Evolutionary conservation across 2,797 vertebrate genomes (phyloP), one percentile per base, ranked within the genome.

Genomic region (Hippocampus kuda): DNA sequence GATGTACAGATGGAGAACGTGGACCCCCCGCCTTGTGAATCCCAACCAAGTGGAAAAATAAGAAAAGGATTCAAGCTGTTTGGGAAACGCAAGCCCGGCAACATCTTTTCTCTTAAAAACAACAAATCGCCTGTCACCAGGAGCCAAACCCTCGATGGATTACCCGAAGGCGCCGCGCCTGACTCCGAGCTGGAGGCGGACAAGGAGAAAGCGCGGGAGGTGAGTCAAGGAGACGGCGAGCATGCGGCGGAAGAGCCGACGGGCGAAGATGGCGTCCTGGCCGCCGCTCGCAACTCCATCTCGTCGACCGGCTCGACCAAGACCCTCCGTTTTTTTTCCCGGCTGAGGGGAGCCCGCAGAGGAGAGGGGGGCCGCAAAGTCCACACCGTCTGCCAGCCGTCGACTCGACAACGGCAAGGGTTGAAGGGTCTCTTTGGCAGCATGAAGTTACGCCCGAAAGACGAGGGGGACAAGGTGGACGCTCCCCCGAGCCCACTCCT

Each of bases 21-120:
- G 68, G 91, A 94, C 74, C 90, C 93, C 80, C 91, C 92, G 80
- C 88, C 92, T 75, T 88, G 91, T 85, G 95, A 96, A 84, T 90
- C 94, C 66, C 95, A 92, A 88, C 92, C 94, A 70, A 90, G 94
- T 81, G 94, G 95, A 75, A 97, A 93, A 92, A 97, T 96, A 78
- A 94, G 95, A 84, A 98, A 94, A 84, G 94, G 96, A 79, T 96
- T 99, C 88, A 99, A 98, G 87, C 89, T 99, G 77, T 98, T 99
- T 80, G 93, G 92, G 84, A 96, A 94, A 84, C 93, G 94, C 87
- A 95, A 93, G 81, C 89, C 95, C 73, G 94, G 93, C 85, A 91
- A 92, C 88, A 96, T 99, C 82, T 99, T 99, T 83, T 94, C 94
- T 76, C 90, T 97, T 73, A 92, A 91, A 77, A 90, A 89, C 90